Evolutionary conservation across 2,113 vertebrate genomes (phyloP).

Genomic region (Strix aluco): DNA sequence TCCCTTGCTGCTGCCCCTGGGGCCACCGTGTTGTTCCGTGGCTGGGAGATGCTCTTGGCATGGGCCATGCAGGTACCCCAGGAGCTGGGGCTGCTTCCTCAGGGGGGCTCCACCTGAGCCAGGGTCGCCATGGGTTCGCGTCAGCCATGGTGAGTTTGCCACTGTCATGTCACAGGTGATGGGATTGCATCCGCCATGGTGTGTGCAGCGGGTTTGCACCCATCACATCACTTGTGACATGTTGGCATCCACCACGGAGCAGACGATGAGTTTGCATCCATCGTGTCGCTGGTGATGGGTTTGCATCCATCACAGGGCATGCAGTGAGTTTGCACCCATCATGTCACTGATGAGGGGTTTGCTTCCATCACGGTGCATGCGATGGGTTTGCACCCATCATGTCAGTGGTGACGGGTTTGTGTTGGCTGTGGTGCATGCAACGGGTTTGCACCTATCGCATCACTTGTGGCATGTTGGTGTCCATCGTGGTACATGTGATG

Average conservation of each 20-base stretch:
- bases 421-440: too few relatives aligned
- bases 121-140: background rate
- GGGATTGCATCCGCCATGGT: background rate
- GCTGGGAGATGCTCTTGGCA: background rate
- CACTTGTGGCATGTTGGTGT: too few relatives aligned
- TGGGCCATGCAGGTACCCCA: background rate
- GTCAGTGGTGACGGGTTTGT: too few relatives aligned
- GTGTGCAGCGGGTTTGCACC: background rate
- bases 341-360: rapidly evolving
- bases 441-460: too few relatives aligned
- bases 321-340: background rate
- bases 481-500: too few relatives aligned
- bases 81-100: background rate
- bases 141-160: rapidly evolving
- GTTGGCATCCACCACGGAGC: rapidly evolving
- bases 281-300: rapidly evolving
- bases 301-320: background rate
- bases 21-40: background rate
- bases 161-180: rapidly evolving
- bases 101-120: background rate
- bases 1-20: background rate
- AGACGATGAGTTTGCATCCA: background rate
- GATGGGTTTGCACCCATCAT: too few relatives aligned
- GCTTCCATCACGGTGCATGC: rapidly evolving
- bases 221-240: rapidly evolving